Evolutionary conservation across 2,888 invertebrate species (phyloP).

Genomic region (Drosophila quinaria): DNA sequence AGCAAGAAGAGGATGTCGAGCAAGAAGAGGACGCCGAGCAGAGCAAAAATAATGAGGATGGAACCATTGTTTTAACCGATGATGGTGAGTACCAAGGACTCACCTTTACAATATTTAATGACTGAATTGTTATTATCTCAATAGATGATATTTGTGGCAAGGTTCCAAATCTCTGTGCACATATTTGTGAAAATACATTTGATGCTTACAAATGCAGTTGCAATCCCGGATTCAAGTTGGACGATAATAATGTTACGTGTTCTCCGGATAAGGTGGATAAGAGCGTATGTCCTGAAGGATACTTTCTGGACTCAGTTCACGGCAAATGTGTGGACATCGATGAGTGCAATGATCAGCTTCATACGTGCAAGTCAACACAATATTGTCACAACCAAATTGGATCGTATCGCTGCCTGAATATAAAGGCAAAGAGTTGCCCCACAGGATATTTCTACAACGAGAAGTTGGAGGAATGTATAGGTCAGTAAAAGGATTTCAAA

Average conservation of each 20-base stretch:
- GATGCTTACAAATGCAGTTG: conserved; percentile 87
- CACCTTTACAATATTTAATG: neutral
- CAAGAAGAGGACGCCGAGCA: neutral
- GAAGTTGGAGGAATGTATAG: conserved; percentile 88
- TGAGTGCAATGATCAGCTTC: conserved; percentile 90
- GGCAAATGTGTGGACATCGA: conserved; percentile 88
- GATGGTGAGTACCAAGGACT: conserved; percentile 64
- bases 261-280: conserved; percentile 51
- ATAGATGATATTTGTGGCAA: conserved; percentile 87
- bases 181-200: conserved; percentile 87
- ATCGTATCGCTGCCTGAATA: conserved; percentile 87
- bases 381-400: conserved; percentile 90
- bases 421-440: conserved; percentile 74
- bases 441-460: conserved; percentile 87
- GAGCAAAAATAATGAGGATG: conserved; percentile 46
- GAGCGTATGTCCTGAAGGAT: conserved; percentile 85
- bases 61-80: conserved; percentile 68
- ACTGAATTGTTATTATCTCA: neutral
- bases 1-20: conserved; percentile 16
- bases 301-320: conserved; percentile 83
- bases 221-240: conserved; percentile 85
- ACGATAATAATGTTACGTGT: conserved; percentile 87
- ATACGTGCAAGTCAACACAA: conserved; percentile 88
- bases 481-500: conserved; percentile 80
- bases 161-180: conserved; percentile 86